phyloP scores from a whole-genome alignment of 1,140 invertebrate species.

The Laupala kohalensis region DNA sequence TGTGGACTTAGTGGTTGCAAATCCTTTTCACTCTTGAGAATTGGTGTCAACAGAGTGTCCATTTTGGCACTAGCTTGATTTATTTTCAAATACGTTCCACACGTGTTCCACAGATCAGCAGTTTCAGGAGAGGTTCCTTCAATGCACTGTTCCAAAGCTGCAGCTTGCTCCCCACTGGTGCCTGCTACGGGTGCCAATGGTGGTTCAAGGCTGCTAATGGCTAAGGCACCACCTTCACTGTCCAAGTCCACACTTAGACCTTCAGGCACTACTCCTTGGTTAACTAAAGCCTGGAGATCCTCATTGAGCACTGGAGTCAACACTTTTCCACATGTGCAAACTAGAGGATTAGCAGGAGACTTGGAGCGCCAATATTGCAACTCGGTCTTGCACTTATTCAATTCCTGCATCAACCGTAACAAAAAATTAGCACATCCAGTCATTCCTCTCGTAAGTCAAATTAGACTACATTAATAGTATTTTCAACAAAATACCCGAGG shows the following conservation, averaged over 20 bases:
- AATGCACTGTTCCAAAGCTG: not conserved
- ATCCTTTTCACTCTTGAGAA: not conserved
- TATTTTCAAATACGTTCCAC: not conserved
- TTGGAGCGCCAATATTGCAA: conserved; percentile 79
- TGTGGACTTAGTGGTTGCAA: not conserved
- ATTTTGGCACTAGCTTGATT: not conserved
- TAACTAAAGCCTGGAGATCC: conserved; percentile 42
- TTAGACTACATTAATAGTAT: too few species aligned
- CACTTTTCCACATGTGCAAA: conserved; percentile 31
- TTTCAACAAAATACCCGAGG: too few species aligned
- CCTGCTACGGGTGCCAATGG: not conserved
- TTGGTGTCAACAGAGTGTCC: not conserved
- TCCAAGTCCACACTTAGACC: conserved; percentile 16
- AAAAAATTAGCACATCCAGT: too few species aligned
- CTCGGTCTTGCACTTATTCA: conserved; percentile 82
- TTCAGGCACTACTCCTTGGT: conserved; percentile 44
- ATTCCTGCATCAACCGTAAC: conserved; percentile 39
- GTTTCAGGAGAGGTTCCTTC: not conserved
- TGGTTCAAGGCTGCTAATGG: not conserved
- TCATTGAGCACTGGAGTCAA: conserved; percentile 33
- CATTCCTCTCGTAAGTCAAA: too few species aligned
- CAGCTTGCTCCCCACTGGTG: not conserved
- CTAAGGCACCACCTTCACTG: not conserved
- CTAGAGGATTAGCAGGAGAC: conserved; percentile 53
- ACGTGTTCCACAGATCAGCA: not conserved